Evolutionary conservation across 1,140 invertebrate species (phyloP).

Genomic region (Globodera ellingtonae): DNA sequence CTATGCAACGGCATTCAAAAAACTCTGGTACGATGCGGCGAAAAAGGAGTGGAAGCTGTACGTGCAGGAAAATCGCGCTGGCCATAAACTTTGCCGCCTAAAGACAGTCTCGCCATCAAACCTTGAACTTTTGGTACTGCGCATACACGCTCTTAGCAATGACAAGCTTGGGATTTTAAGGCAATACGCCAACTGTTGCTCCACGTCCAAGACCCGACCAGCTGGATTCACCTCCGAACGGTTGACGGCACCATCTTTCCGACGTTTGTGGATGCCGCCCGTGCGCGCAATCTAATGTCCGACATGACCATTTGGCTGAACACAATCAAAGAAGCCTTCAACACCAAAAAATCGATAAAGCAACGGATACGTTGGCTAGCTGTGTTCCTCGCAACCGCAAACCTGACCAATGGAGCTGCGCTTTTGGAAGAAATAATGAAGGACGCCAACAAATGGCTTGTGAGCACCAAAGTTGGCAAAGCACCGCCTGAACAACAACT

Average conservation of each 20-base stretch:
- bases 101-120: not conserved
- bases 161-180: not conserved
- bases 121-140: not conserved
- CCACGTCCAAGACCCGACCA: not conserved
- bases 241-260: not conserved
- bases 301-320: not conserved
- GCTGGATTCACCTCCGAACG: too few relatives aligned
- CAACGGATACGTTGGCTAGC: constrained; percentile 8
- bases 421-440: not conserved
- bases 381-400: not conserved
- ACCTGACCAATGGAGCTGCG: not conserved
- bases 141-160: too few relatives aligned
- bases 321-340: not conserved
- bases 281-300: not conserved
- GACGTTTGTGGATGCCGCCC: not conserved
- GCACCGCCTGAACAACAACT: not conserved
- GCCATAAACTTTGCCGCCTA: not conserved
- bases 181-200: not conserved
- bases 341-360: not conserved
- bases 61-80: not conserved
- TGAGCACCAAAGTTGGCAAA: not conserved
- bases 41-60: constrained; percentile 2
- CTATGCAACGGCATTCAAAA: not conserved
- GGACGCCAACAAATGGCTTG: not conserved
- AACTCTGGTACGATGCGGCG: not conserved